Evolutionary conservation across 2,113 vertebrate species (phyloP).

Genomic region (Psammodynastes pulverulentus): DNA sequence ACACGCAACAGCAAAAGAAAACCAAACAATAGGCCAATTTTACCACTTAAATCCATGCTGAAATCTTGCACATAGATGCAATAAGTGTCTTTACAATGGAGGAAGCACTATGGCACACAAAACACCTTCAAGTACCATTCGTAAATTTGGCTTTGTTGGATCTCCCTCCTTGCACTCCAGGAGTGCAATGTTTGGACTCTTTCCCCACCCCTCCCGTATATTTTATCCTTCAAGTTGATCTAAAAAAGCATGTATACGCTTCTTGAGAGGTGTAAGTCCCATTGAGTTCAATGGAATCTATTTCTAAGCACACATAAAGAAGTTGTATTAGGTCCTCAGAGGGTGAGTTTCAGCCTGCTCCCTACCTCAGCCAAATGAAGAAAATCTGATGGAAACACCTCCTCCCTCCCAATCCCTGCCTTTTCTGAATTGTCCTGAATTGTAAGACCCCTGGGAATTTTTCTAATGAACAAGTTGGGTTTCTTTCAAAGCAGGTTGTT

Average conservation of each 20-base stretch:
- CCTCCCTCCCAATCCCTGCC: too few relatives aligned
- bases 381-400: neutral
- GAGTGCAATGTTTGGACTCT: neutral
- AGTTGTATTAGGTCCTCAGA: neutral
- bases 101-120: neutral
- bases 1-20: fast-evolving
- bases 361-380: neutral
- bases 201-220: fast-evolving
- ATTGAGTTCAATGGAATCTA: neutral
- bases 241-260: too few relatives aligned
- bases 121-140: neutral
- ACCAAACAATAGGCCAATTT: neutral
- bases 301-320: neutral
- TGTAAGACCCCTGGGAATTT: neutral
- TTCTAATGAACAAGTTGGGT: neutral
- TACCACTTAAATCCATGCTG: neutral
- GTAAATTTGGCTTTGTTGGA: neutral
- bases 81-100: neutral
- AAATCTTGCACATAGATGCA: neutral
- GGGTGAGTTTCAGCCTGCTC: neutral
- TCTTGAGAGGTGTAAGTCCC: neutral
- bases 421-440: neutral
- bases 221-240: neutral
- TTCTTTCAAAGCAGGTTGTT: neutral
- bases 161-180: neutral